These are phyloP conservation scores for Brachypodius melanocephalos DNA, from an alignment of 2,113 vertebrate species.

Conservation along the genomic window DNA sequence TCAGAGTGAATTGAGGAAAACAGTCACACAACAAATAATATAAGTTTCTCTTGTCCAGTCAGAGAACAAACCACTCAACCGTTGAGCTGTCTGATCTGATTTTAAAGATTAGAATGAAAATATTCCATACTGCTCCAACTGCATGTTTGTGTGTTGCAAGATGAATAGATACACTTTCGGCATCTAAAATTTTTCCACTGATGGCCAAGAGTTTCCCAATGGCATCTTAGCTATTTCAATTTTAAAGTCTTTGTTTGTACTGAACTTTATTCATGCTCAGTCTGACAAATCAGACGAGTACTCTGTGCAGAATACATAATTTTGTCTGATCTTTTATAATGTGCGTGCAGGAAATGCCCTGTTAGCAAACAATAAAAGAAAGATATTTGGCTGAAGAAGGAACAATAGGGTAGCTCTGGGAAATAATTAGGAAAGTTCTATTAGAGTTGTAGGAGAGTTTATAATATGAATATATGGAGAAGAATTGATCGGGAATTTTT, in stretches of 20 bases:
- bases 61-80: not conserved
- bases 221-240: not conserved
- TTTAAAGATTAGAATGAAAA: not conserved
- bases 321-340: constrained; percentile 8
- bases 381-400: not conserved
- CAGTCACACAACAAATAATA: not conserved
- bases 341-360: not conserved
- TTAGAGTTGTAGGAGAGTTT: not conserved
- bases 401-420: constrained; percentile 27
- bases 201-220: not conserved
- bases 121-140: not conserved
- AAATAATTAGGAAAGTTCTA: constrained; percentile 13
- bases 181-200: not conserved
- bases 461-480: not conserved
- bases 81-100: not conserved
- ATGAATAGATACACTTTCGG: not conserved
- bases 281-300: not conserved
- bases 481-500: not conserved
- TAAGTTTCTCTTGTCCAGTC: not conserved
- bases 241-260: constrained; percentile 37
- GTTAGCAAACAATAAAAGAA: constrained; percentile 16
- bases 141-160: not conserved
- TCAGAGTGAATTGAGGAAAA: not conserved
- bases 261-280: constrained; percentile 28
- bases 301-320: not conserved